Evolutionary conservation across 2,797 vertebrate genomes (phyloP), one percentile per base, ranked within the genome.

Genomic region (Rousettus madagascariensis): DNA sequence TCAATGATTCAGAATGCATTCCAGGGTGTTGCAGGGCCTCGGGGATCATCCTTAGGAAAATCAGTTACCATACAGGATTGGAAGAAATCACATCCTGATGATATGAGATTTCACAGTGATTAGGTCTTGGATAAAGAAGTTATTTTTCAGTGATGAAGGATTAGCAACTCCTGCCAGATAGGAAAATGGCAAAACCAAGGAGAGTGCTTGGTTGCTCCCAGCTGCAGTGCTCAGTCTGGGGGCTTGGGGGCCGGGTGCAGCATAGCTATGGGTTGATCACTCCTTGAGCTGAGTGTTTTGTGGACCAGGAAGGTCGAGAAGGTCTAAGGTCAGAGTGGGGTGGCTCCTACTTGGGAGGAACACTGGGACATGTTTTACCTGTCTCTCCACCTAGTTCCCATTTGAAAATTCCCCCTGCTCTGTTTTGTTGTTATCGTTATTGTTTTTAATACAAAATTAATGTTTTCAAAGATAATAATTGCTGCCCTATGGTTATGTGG

Each of bases 1-100:
- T 71, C 33, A 26, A 3, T 43, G 93, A 80, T 85, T 94, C 65
- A 33, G 72, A 92, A 87, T 51, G 49, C 78, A 68, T 82, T 86
- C 80, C 75, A 63, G 59, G 66, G 61, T 61, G 13, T 59, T 46
- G 53, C 66, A 46, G 93, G 94, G 80, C 78, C 82, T 68, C 5
- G 0, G 94, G 77, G 61, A 92, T 33, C 66, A 51, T 71, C 69
- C 43, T 86, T 80, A 90, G 74, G 75, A 79, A 94, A 91, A 66
- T 53, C 74, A 92, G 49, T 82, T 43, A 41, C 79, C 59, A 7
- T 83, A 22, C 13, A 80, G 20, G 72, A 88, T 43, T 51, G 51
- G 72, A 65, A 88, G 66, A 83, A 96, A 95, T 28, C n/a, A 49
- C 65, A 49, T 79, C 79, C 78, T 41, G 24, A 26, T 74, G 38